A percentile compares a stretch with the other conserved stretches of the same genome.
Evolutionary conservation across 2,797 vertebrate genomes (phyloP).

Genomic region (Gymnothorax reevesii): DNA sequence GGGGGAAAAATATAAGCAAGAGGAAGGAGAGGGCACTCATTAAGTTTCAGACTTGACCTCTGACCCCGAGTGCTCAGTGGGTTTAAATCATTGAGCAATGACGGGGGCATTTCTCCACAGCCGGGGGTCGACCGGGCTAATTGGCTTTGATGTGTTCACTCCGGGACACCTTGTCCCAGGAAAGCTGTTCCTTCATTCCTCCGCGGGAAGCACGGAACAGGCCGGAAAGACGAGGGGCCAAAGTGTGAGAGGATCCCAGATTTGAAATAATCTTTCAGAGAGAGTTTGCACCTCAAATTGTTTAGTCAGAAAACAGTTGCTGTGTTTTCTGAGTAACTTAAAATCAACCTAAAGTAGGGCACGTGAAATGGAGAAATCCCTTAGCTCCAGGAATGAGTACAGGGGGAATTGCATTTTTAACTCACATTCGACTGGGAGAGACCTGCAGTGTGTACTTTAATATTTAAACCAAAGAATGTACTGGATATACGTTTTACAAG

Average conservation of each 20-base stretch:
- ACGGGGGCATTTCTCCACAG: slow-evolving; percentile 56
- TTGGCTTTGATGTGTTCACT: slow-evolving; percentile 66
- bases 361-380: not conserved
- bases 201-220: slow-evolving; percentile 53
- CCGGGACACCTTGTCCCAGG: slow-evolving; percentile 62
- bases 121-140: slow-evolving; percentile 68
- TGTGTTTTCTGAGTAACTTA: not conserved
- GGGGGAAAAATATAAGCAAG: not conserved
- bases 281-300: not conserved
- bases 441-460: not conserved
- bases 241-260: not conserved
- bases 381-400: not conserved
- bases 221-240: slow-evolving; percentile 47
- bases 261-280: not conserved
- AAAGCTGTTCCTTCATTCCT: slow-evolving; percentile 48
- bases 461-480: not conserved
- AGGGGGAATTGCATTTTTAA: not conserved
- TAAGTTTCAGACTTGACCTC: slow-evolving; percentile 17
- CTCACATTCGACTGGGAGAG: not conserved
- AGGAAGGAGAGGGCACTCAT: slow-evolving; percentile 19
- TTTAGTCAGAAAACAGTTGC: not conserved
- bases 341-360: not conserved
- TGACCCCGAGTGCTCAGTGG: not conserved
- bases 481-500: not conserved
- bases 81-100: slow-evolving; percentile 62